These are phyloP conservation scores for Drosophila busckii DNA, from an alignment of 1,140 invertebrate species.

Conservation along the genomic window DNA sequence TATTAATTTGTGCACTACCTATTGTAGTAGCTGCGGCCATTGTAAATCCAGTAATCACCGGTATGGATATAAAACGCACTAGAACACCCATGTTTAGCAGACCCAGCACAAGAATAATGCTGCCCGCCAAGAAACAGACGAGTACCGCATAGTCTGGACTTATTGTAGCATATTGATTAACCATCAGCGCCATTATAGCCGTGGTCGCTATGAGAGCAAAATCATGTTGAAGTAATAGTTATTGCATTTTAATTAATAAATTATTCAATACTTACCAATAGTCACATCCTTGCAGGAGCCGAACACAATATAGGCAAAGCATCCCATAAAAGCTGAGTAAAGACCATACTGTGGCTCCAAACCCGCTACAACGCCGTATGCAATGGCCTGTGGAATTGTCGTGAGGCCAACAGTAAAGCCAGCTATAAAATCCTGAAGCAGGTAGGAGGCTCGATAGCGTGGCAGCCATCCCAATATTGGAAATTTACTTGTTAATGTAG, in stretches of 20 bases:
- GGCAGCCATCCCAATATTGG: slow-evolving; percentile 85
- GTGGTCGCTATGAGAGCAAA: slow-evolving; percentile 83
- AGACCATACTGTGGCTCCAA: slow-evolving; percentile 81
- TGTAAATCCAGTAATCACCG: slow-evolving; percentile 94
- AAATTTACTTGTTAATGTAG: slow-evolving; percentile 80
- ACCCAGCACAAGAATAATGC: slow-evolving; percentile 87
- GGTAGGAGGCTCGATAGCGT: slow-evolving; percentile 81
- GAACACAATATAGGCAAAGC: slow-evolving; percentile 91
- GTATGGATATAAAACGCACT: slow-evolving; percentile 93
- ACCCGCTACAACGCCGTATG: slow-evolving; percentile 89
- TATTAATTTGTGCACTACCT: slow-evolving; percentile 89
- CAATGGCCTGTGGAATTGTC: slow-evolving; percentile 91
- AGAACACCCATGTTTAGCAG: slow-evolving; percentile 92
- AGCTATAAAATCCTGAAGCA: slow-evolving; percentile 87
- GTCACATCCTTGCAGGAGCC: slow-evolving; percentile 94
- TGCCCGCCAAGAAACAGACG: slow-evolving; percentile 88
- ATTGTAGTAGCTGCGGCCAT: slow-evolving; percentile 93
- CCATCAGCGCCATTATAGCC: slow-evolving; percentile 89
- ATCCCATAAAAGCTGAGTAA: slow-evolving; percentile 92
- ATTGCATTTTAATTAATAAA: neutral
- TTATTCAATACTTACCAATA: slow-evolving; percentile 79
- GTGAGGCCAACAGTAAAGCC: slow-evolving; percentile 92
- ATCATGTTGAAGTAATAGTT: neutral
- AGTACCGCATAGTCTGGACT: slow-evolving; percentile 89
- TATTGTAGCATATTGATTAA: slow-evolving; percentile 83